phyloP scores from a whole-genome alignment of 2,113 vertebrate genomes.

The Thomomys bottae region DNA sequence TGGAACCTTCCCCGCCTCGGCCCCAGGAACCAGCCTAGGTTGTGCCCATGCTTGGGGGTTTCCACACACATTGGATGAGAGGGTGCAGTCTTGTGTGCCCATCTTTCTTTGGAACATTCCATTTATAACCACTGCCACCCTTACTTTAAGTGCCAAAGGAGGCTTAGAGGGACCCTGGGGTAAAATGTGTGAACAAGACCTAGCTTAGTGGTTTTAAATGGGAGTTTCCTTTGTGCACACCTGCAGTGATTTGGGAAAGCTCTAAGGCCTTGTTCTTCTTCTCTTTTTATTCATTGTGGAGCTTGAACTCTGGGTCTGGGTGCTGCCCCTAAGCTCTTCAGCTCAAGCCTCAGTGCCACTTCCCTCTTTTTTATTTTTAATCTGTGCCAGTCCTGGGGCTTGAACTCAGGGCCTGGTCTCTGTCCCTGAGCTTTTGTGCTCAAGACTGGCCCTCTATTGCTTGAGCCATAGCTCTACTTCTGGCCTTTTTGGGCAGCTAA shows the following conservation, averaged over 20 bases:
- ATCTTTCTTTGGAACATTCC: neutral
- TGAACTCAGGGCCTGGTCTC: too few relatives aligned
- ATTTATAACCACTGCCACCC: neutral
- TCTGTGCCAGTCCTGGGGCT: too few relatives aligned
- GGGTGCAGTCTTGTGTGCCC: accelerated
- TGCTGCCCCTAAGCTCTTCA: too few relatives aligned
- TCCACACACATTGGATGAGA: accelerated
- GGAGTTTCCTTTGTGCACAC: neutral
- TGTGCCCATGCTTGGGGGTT: neutral
- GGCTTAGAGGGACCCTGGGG: neutral
- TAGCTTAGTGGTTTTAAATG: neutral
- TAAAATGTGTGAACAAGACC: neutral
- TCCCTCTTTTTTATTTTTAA: too few relatives aligned
- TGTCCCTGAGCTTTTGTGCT: too few relatives aligned
- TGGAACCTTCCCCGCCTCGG: neutral
- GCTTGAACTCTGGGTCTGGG: too few relatives aligned
- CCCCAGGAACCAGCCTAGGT: neutral
- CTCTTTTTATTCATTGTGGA: too few relatives aligned
- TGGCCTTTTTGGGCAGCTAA: too few relatives aligned
- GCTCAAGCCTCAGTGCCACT: too few relatives aligned
- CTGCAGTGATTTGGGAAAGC: neutral
- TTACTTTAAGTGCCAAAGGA: neutral
- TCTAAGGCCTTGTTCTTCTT: neutral
- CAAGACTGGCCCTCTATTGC: too few relatives aligned
- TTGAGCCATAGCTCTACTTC: too few relatives aligned